Percentiles rank a stretch among this genome's conserved stretches.
phyloP scores from a whole-genome alignment of 2,888 invertebrate species.

The Elysia crispata region DNA sequence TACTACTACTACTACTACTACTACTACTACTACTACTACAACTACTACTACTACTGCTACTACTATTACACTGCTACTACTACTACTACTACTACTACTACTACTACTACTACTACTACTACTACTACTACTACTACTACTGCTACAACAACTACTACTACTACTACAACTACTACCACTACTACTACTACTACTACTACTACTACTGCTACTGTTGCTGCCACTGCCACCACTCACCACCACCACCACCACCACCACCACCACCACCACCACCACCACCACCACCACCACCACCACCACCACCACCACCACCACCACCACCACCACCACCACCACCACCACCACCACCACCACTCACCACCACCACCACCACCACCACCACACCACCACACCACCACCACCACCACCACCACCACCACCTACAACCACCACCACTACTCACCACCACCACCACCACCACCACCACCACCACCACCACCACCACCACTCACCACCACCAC shows the following conservation, averaged over 20 bases:
- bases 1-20: too few species aligned
- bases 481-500: too few species aligned
- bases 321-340: background rate
- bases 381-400: too few species aligned
- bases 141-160: slow-evolving; percentile 14
- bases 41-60: background rate
- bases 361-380: too few species aligned
- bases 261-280: background rate
- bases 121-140: background rate
- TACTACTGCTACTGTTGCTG: background rate
- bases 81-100: background rate
- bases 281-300: background rate
- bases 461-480: background rate
- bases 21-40: too few species aligned
- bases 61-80: too few species aligned
- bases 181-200: slow-evolving; percentile 1
- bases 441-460: too few species aligned
- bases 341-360: background rate
- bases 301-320: background rate
- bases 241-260: too few species aligned
- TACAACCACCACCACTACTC: too few species aligned
- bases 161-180: slow-evolving; percentile 16
- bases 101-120: slow-evolving; percentile 11
- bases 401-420: too few species aligned
- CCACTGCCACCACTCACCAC: background rate